Evolutionary conservation across 1,140 invertebrate genomes (phyloP).

Genomic region (Lordiphosa collinella): DNA sequence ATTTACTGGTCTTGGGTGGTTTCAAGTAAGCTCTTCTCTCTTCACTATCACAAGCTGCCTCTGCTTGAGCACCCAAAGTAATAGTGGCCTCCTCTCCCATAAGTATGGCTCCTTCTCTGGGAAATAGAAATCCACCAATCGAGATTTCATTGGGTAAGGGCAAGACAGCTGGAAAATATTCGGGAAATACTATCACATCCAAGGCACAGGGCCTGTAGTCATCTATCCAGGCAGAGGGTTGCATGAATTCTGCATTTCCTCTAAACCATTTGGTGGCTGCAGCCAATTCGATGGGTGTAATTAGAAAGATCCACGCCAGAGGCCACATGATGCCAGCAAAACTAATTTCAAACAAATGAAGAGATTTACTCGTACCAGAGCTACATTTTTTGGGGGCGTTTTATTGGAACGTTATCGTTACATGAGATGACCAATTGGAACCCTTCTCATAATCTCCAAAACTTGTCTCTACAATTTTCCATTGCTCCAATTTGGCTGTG

Average conservation of each 20-base stretch:
- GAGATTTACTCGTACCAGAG: too few relatives aligned
- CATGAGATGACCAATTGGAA: too few relatives aligned
- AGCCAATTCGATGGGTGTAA: constrained; percentile 7
- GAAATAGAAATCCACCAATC: constrained; percentile 51
- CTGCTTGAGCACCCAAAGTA: constrained; percentile 14
- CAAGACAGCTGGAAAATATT: constrained; percentile 53
- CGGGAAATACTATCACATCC: constrained; percentile 61
- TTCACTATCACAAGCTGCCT: constrained; percentile 32
- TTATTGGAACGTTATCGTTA: neutral
- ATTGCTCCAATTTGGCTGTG: neutral
- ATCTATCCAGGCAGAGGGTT: constrained; percentile 47
- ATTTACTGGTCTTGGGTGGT: constrained; percentile 52
- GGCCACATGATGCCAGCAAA: constrained; percentile 27
- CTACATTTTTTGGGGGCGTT: constrained; percentile 44
- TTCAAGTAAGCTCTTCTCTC: constrained; percentile 36
- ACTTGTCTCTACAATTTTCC: too few relatives aligned
- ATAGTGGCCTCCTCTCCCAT: constrained; percentile 57
- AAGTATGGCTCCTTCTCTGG: constrained; percentile 55
- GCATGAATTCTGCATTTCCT: constrained; percentile 36
- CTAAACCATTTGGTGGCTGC: constrained; percentile 47
- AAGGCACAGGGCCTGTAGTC: constrained; percentile 51
- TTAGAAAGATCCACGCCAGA: constrained; percentile 1
- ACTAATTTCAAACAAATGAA: constrained; percentile 12
- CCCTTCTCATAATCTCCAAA: too few relatives aligned
- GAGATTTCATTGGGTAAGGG: constrained; percentile 47